phyloP scores from a whole-genome alignment of 2,797 vertebrate species.

The Arnoldichthys spilopterus region DNA sequence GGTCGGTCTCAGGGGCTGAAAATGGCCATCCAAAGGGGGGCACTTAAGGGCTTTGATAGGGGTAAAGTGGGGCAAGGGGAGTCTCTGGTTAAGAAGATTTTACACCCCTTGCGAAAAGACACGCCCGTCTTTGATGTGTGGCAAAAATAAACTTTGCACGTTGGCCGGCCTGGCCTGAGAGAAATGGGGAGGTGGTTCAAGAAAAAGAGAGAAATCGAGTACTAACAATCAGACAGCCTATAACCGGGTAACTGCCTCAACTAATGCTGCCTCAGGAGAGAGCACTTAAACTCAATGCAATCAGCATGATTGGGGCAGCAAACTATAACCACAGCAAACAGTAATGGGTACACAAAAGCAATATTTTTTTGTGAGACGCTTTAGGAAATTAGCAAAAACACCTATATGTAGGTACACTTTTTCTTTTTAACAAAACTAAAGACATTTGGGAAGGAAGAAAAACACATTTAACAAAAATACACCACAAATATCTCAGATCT shows the following conservation, averaged over 20 bases:
- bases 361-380: not conserved
- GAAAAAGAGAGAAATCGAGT: not conserved
- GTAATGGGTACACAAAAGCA: not conserved
- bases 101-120: constrained; percentile 42
- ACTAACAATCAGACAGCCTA: constrained; percentile 16
- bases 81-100: constrained; percentile 58
- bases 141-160: constrained; percentile 47
- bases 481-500: not conserved
- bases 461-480: not conserved
- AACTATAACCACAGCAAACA: not conserved
- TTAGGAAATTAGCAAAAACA: not conserved
- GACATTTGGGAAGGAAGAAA: not conserved
- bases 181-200: not conserved
- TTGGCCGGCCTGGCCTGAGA: not conserved
- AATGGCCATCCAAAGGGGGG: constrained; percentile 39
- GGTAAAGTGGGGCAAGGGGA: constrained; percentile 48
- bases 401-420: not conserved
- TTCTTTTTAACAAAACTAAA: not conserved
- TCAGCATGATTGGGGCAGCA: not conserved
- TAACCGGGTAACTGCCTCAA: constrained; percentile 2
- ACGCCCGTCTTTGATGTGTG: constrained; percentile 55
- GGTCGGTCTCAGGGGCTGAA: constrained; percentile 40
- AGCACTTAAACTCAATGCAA: constrained; percentile 3
- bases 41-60: constrained; percentile 51
- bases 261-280: not conserved